Percentiles rank a stretch among this genome's conserved stretches.
Evolutionary conservation across 2,113 vertebrate genomes (phyloP).

Genomic region (Paramisgurnus dabryanus): DNA sequence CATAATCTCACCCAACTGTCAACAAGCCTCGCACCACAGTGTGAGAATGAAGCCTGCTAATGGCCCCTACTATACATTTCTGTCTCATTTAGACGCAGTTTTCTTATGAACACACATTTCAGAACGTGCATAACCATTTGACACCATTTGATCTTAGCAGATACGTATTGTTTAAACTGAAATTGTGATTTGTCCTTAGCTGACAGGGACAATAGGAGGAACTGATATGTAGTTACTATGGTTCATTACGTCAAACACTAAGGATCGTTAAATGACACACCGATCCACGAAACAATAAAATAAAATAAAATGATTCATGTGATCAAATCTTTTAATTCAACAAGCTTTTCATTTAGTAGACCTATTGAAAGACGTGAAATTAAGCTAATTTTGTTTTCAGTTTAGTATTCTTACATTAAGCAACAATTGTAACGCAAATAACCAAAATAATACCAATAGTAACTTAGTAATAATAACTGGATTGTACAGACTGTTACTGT

Average conservation of each 20-base stretch:
- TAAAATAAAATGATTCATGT: no score
- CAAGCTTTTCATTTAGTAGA: no score
- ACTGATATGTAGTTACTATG: no score
- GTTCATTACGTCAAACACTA: no score
- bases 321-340: no score
- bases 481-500: background rate
- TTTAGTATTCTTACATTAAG: no score
- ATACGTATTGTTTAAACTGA: background rate
- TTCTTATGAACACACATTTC: background rate
- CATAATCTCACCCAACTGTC: slow-evolving; percentile 39
- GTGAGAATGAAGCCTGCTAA: slow-evolving; percentile 16
- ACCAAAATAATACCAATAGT: background rate
- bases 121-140: background rate
- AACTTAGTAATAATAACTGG: background rate
- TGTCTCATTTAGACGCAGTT: background rate
- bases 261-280: no score
- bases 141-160: background rate
- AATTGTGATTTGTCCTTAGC: background rate
- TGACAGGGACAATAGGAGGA: no score
- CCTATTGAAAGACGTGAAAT: no score
- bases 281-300: no score
- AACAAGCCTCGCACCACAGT: background rate
- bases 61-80: background rate
- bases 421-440: background rate
- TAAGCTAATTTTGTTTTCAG: no score